Evolutionary conservation across 1,140 invertebrate species (phyloP).

Genomic region (Pectinophora gossypiella): DNA sequence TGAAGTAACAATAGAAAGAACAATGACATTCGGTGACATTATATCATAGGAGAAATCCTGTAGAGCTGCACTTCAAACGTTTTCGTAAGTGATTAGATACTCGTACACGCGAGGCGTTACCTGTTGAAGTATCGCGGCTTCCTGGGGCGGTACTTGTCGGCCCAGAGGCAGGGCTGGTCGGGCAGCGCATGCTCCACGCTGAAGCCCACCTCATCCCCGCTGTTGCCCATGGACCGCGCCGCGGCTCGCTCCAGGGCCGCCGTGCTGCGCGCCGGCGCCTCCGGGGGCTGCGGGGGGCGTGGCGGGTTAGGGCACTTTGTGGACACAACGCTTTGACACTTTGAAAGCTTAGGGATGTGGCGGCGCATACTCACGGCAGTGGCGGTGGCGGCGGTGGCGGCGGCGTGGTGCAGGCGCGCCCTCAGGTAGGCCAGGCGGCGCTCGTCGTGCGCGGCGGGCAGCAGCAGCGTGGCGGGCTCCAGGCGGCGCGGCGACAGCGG

Average conservation of each 20-base stretch:
- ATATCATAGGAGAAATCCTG: too few relatives aligned
- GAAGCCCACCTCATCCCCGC: slow-evolving; percentile 91
- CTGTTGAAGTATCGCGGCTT: slow-evolving; percentile 98
- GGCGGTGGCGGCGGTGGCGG: background rate
- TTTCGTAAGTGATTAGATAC: too few relatives aligned
- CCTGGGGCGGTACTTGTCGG: slow-evolving; percentile 97
- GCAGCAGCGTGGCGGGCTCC: slow-evolving; percentile 89
- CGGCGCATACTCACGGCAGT: too few relatives aligned
- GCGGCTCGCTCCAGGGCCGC: slow-evolving; percentile 28
- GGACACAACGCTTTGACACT: background rate
- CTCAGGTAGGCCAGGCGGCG: slow-evolving; percentile 83
- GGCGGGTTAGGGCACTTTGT: background rate
- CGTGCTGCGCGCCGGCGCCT: background rate
- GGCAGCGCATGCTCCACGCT: slow-evolving; percentile 92
- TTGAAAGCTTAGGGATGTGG: too few relatives aligned
- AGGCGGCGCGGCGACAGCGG: slow-evolving; percentile 82
- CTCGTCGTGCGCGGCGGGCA: slow-evolving; percentile 86
- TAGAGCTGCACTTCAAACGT: too few relatives aligned
- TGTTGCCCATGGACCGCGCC: slow-evolving; percentile 38
- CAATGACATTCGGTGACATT: too few relatives aligned
- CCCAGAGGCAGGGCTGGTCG: slow-evolving; percentile 95
- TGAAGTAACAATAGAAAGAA: too few relatives aligned
- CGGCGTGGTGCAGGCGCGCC: slow-evolving; percentile 56
- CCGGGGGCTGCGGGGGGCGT: background rate
- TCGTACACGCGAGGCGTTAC: slow-evolving; percentile 18